Conservation (phyloP, 30 jellyfish, hydroid and myxozoan genomes). For the Hydra vulgaris region DNA sequence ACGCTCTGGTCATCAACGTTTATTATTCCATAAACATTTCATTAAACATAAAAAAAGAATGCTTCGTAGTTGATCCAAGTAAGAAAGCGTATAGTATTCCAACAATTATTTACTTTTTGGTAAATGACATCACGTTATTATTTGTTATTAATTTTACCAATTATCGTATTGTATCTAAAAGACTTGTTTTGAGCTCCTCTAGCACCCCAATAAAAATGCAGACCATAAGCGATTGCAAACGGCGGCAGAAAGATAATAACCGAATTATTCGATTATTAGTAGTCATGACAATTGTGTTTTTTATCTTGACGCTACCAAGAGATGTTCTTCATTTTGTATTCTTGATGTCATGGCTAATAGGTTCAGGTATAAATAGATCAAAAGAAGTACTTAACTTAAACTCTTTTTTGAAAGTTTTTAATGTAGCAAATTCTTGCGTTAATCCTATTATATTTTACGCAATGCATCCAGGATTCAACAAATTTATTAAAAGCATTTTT, state of each 20-base stretch:
- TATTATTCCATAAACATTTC: slow-evolving; percentile 35
- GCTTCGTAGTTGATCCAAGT: slow-evolving; percentile 22
- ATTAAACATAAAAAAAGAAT: slow-evolving; percentile 13
- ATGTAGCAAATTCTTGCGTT: slow-evolving; percentile 81
- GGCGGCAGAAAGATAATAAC: slow-evolving; percentile 39
- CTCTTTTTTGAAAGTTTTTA: slow-evolving; percentile 61
- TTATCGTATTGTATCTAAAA: slow-evolving; percentile 20
- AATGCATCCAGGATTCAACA: slow-evolving; percentile 45
- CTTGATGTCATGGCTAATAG: slow-evolving; percentile 63
- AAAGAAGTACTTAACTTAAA: slow-evolving; percentile 17
- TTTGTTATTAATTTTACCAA: slow-evolving; percentile 48
- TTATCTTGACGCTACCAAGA: slow-evolving; percentile 65
- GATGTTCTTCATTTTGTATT: slow-evolving; percentile 48
- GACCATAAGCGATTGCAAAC: slow-evolving; percentile 20
- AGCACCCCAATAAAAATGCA: slow-evolving; percentile 11
- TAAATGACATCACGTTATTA: slow-evolving; percentile 48
- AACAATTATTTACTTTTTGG: slow-evolving; percentile 32
- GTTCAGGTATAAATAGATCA: slow-evolving; percentile 35
- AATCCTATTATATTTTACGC: slow-evolving; percentile 70
- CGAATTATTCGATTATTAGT: slow-evolving; percentile 47
- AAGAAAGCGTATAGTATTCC: slow-evolving; percentile 42
- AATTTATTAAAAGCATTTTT: background rate
- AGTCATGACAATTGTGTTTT: slow-evolving; percentile 64
- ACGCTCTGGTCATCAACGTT: slow-evolving; percentile 32
- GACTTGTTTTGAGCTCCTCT: slow-evolving; percentile 9